phyloP scores from a whole-genome alignment of 1,140 invertebrate species.

The Drosophila navojoa region DNA sequence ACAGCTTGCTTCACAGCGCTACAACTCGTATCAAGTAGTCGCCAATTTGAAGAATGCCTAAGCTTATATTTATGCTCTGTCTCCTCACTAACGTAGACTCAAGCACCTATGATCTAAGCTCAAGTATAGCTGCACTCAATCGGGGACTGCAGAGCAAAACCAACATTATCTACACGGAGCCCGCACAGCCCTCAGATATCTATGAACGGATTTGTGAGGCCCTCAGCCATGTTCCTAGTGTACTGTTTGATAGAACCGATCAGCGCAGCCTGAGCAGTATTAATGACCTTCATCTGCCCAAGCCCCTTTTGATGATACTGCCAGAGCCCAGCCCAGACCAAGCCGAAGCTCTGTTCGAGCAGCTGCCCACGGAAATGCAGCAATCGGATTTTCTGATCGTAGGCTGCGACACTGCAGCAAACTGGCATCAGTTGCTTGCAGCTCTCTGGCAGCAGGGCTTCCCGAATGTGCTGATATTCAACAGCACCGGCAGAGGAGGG shows the following conservation, averaged over 20 bases:
- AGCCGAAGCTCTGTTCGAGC: background rate
- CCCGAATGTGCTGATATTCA: slow-evolving; percentile 39
- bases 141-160: slow-evolving; percentile 13
- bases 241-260: slow-evolving; percentile 4
- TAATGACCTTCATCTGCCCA: background rate
- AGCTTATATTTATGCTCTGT: slow-evolving; percentile 6
- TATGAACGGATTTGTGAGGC: slow-evolving; percentile 1
- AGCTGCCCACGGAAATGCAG: slow-evolving; percentile 24
- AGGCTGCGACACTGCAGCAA: background rate
- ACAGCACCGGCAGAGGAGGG: background rate
- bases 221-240: slow-evolving; percentile 6
- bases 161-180: slow-evolving; percentile 30
- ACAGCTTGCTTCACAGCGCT: slow-evolving; percentile 8
- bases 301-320: slow-evolving; percentile 34
- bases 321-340: background rate
- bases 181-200: background rate
- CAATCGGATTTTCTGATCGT: slow-evolving; percentile 28
- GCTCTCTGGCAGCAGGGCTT: slow-evolving; percentile 27
- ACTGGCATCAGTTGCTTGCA: slow-evolving; percentile 20
- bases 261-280: background rate
- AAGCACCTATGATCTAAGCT: background rate
- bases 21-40: background rate
- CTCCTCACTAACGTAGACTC: background rate
- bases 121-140: slow-evolving; percentile 22
- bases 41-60: background rate